A percentile compares a stretch with the other conserved stretches of the same genome.
Evolutionary conservation across 2,797 vertebrate species (phyloP).

Genomic region (Myiotriccus ornatus): DNA sequence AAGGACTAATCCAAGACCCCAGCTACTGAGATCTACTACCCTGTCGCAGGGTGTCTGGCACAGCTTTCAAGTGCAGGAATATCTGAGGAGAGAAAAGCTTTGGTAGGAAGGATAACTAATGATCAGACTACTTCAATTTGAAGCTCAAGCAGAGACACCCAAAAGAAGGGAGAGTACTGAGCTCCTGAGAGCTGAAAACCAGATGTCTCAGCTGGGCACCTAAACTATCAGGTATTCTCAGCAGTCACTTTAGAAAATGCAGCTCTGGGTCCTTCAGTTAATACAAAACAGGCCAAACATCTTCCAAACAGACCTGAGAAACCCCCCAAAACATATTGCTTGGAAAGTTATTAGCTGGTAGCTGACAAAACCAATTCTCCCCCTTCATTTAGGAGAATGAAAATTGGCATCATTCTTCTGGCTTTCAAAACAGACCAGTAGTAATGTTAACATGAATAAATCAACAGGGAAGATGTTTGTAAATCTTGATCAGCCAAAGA

Average conservation of each 20-base stretch:
- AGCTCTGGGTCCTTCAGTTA: neutral
- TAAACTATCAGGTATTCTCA: neutral
- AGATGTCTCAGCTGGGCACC: neutral
- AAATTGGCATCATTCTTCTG: constrained; percentile 17
- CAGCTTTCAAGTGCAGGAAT: neutral
- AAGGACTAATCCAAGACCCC: neutral
- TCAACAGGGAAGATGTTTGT: constrained; percentile 27
- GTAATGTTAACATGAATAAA: constrained; percentile 29
- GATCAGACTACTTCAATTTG: neutral
- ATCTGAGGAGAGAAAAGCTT: constrained; percentile 10
- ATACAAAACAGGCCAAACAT: neutral
- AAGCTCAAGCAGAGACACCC: neutral
- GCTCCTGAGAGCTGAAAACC: neutral
- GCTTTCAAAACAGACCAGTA: constrained; percentile 21
- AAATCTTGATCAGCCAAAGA: constrained; percentile 24
- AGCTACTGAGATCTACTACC: neutral
- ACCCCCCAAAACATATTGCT: neutral
- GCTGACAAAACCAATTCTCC: constrained; percentile 20
- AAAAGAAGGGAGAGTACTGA: neutral
- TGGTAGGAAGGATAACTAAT: neutral
- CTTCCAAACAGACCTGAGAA: neutral
- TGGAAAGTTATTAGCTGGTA: constrained; percentile 23
- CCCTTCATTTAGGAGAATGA: constrained; percentile 1
- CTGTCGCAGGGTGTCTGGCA: neutral
- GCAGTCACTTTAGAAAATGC: neutral